phyloP scores from a whole-genome alignment of 2,113 vertebrate genomes.

The Drymodes brunneopygia region DNA sequence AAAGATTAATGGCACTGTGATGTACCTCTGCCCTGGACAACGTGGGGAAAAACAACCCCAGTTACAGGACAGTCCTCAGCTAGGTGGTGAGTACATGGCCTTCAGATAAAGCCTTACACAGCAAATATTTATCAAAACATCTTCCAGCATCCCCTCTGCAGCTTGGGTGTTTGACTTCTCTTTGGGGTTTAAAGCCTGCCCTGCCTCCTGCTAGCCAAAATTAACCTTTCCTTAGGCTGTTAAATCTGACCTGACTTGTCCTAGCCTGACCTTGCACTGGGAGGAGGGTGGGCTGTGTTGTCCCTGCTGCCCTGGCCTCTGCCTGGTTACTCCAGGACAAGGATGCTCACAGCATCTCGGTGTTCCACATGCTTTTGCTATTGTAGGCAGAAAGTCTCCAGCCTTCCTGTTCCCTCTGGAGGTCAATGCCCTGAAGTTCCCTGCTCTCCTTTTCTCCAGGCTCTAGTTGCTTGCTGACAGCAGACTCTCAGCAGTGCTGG shows the following conservation, averaged over 20 bases:
- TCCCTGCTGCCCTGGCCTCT: not conserved
- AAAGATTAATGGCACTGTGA: not conserved
- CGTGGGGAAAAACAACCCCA: not conserved
- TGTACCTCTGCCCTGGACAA: not conserved
- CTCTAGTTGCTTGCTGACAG: not conserved
- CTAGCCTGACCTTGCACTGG: not conserved
- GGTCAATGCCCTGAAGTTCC: conserved; percentile 22
- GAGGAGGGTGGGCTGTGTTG: not conserved
- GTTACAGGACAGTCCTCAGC: not conserved
- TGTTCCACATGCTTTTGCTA: not conserved
- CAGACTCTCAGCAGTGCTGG: not conserved
- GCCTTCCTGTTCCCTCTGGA: not conserved
- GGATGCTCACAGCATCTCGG: not conserved
- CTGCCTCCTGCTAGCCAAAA: not conserved
- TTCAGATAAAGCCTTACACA: not conserved
- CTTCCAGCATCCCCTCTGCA: not conserved
- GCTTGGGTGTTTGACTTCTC: not conserved
- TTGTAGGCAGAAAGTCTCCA: not conserved
- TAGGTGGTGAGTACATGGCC: not conserved
- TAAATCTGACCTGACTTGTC: not conserved
- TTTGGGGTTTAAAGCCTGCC: not conserved
- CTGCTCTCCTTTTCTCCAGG: not conserved
- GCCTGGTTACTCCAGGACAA: conserved; percentile 16
- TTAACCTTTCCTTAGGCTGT: not conserved
- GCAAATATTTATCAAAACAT: not conserved